Conservation (phyloP, 2,113 vertebrate species). For the Syngnathoides biaculeatus region DNA sequence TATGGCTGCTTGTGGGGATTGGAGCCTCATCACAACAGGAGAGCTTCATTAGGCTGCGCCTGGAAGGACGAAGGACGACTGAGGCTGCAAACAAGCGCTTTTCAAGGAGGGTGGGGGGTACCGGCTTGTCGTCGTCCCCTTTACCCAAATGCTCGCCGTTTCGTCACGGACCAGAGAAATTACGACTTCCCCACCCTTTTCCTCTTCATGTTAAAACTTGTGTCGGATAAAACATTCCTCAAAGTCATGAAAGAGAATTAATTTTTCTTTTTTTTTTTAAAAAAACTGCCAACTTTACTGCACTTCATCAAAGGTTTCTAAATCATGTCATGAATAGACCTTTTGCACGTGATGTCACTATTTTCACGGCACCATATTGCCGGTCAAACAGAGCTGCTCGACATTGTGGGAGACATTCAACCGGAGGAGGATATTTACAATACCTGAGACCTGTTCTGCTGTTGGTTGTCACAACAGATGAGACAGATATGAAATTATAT, state of each 20-base stretch:
- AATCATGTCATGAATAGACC: too few relatives aligned
- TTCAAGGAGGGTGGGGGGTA: slow-evolving; percentile 31
- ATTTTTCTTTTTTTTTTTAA: too few relatives aligned
- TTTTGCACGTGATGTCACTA: too few relatives aligned
- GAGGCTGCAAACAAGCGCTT: slow-evolving; percentile 32
- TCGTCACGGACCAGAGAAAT: slow-evolving; percentile 71
- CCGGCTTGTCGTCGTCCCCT: slow-evolving; percentile 39
- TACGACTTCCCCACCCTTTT: slow-evolving; percentile 36
- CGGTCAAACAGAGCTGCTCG: too few relatives aligned
- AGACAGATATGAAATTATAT: too few relatives aligned
- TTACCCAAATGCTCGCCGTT: slow-evolving; percentile 40
- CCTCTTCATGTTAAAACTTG: slow-evolving; percentile 70
- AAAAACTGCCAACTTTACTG: slow-evolving; percentile 53
- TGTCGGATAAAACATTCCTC: slow-evolving; percentile 70
- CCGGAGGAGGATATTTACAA: too few relatives aligned
- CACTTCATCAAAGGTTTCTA: slow-evolving; percentile 63
- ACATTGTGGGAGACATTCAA: too few relatives aligned
- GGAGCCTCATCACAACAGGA: slow-evolving; percentile 52
- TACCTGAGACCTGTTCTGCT: too few relatives aligned
- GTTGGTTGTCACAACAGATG: too few relatives aligned
- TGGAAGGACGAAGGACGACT: slow-evolving; percentile 52
- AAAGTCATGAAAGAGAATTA: slow-evolving; percentile 77
- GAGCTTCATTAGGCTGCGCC: slow-evolving; percentile 65
- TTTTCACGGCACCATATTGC: too few relatives aligned
- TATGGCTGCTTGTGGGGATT: slow-evolving; percentile 51